Percentiles rank a stretch among this genome's conserved stretches.
phyloP scores from a whole-genome alignment of 2,797 vertebrate species.

The Semaprochilodus insignis region DNA sequence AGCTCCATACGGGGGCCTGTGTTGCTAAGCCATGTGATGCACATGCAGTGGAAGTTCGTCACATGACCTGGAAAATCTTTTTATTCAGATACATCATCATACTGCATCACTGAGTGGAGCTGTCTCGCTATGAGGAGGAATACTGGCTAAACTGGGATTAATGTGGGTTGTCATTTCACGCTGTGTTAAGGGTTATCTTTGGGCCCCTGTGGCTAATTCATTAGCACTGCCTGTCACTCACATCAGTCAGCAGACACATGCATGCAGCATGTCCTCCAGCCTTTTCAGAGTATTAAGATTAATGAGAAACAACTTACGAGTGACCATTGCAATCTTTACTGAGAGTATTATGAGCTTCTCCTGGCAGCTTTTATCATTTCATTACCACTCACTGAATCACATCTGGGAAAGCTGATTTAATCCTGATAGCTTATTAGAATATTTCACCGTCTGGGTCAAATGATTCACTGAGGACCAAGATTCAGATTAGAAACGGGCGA shows the following conservation, averaged over 20 bases:
- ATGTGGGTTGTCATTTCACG: background rate
- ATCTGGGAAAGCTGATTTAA: background rate
- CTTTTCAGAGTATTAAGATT: too few relatives aligned
- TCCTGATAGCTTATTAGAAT: too few relatives aligned
- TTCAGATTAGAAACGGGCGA: too few relatives aligned
- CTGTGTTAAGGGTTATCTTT: background rate
- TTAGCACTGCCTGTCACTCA: background rate
- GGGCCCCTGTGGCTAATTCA: slow-evolving; percentile 4
- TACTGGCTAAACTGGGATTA: background rate
- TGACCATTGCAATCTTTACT: background rate
- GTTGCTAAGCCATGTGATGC: slow-evolving; percentile 10
- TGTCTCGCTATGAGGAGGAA: background rate
- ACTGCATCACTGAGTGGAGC: too few relatives aligned
- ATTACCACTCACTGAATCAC: background rate
- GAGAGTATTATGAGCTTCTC: background rate
- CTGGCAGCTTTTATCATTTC: background rate
- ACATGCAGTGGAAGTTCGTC: background rate
- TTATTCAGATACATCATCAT: background rate
- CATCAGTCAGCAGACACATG: background rate
- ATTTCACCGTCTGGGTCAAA: background rate
- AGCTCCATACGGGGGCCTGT: background rate
- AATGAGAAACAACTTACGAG: background rate
- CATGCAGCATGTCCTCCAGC: background rate
- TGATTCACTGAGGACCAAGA: background rate
- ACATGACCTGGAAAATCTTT: background rate